These are phyloP conservation scores for Paramormyrops hopkinsi DNA, from an alignment of 2,797 vertebrate species.

Conservation along the genomic window DNA sequence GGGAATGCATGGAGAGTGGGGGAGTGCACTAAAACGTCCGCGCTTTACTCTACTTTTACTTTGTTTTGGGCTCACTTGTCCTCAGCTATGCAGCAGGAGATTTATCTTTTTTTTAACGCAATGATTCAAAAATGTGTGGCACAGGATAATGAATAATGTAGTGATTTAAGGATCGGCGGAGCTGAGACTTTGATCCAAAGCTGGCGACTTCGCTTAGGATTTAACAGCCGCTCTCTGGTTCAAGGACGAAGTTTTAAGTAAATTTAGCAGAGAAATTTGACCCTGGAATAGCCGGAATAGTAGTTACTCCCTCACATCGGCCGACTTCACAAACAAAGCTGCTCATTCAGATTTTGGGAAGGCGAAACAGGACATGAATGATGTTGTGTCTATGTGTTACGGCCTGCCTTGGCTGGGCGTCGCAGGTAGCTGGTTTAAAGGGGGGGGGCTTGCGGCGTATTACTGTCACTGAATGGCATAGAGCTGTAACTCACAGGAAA, in stretches of 20 bases:
- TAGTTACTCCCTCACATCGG: not conserved
- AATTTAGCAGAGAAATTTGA: constrained; percentile 1
- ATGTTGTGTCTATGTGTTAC: not conserved
- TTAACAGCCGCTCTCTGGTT: not conserved
- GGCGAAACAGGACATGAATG: not conserved
- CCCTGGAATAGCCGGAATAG: not conserved
- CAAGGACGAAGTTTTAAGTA: not conserved
- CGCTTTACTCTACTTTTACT: constrained; percentile 33
- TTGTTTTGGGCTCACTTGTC: constrained; percentile 29
- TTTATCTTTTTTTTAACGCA: not conserved
- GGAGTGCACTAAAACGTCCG: constrained; percentile 40
- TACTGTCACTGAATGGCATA: not conserved
- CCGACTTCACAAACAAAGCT: not conserved
- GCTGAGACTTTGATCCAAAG: not conserved
- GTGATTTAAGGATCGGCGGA: not conserved
- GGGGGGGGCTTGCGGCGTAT: not conserved
- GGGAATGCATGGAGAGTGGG: constrained; percentile 27
- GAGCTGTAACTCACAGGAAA: not conserved
- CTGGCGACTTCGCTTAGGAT: not conserved
- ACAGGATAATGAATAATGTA: not conserved
- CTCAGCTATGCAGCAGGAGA: not conserved
- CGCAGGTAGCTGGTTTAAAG: not conserved
- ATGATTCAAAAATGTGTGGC: constrained; percentile 23
- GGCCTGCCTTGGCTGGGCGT: not conserved
- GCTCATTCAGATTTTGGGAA: not conserved